Conservation (phyloP, 2,797 vertebrate species). For the Silurus lanzhouensis region DNA sequence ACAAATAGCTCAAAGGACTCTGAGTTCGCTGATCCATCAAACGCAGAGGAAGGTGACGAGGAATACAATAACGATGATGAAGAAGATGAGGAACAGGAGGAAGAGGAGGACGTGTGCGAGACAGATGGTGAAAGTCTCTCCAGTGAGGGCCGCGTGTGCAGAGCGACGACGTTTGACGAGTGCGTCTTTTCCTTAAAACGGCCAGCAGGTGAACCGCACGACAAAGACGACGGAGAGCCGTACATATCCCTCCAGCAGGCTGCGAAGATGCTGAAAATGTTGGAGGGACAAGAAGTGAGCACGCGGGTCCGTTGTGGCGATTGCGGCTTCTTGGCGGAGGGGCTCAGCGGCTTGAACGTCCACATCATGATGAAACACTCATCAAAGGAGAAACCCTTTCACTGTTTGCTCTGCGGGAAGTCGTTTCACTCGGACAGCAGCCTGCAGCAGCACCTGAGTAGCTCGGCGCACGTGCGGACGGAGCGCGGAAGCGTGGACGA, state of each 20-base stretch:
- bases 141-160: neutral
- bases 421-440: constrained; percentile 97
- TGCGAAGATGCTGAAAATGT: constrained; percentile 24
- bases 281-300: constrained; percentile 53
- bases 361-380: constrained; percentile 99
- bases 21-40: neutral
- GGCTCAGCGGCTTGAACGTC: constrained; percentile 93
- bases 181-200: constrained; percentile 87
- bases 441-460: constrained; percentile 95
- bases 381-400: constrained; percentile 95
- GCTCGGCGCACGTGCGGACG: constrained; percentile 89
- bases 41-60: constrained; percentile 49
- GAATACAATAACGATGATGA: constrained; percentile 28
- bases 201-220: constrained; percentile 71
- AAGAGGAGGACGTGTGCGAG: constrained; percentile 60
- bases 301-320: constrained; percentile 90
- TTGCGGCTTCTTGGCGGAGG: constrained; percentile 96
- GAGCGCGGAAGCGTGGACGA: constrained; percentile 94
- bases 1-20: neutral
- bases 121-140: constrained; percentile 63
- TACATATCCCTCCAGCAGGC: constrained; percentile 53
- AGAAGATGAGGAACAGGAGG: constrained; percentile 32
- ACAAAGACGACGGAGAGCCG: constrained; percentile 59
- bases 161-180: constrained; percentile 81
- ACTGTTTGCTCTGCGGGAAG: constrained; percentile 95